Evolutionary conservation across 2,888 invertebrate species (phyloP), one percentile per base, ranked within the genome.

Genomic region (Nomada flava): DNA sequence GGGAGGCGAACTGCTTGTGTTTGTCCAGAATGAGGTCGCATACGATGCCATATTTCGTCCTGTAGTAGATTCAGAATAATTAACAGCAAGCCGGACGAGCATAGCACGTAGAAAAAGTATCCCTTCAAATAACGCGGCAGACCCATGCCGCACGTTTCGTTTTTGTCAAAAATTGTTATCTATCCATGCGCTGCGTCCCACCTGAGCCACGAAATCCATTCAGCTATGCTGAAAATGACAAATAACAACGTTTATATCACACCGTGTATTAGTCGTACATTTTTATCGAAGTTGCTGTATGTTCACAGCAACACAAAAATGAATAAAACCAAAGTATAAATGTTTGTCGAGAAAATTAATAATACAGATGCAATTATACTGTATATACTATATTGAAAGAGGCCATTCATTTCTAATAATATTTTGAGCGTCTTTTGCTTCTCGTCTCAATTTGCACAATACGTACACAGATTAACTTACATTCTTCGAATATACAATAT

Each of bases 101-200:
- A 94, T 86, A 95, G 92, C 80, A 94, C 94, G 90, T 95, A 94
- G 89, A 95, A 94, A 92, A 95, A 95, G 91, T 95, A 95, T 92
- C 95, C 94, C 88, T 95, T 95, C 82, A 95, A 91, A 88, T 95
- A 93, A 92, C 95, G 95, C 88, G 94, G 95, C 91, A 95, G 94
- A 93, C 94, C 94, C 95, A 95, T 95, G 88, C 92, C 92, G 91
- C 77, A 85, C 81, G 79, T 75, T 82, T 81, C 75, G 73, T 77
- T 26, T 72, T 76, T 70, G 73, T 71, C 73, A 83, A 76, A 85
- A 77, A 85, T 63, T 59, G 68, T 76, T 79, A 84, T 80, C 87
- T 87, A 83, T 83, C 89, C 87, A 79, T 85, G 55, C 79, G 82
- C 59, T 67, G 65, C 65, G 67, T 15, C 23, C 36, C 13, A 29